Evolutionary conservation across 2,113 vertebrate genomes (phyloP).

Genomic region (Prochilodus magdalenae): DNA sequence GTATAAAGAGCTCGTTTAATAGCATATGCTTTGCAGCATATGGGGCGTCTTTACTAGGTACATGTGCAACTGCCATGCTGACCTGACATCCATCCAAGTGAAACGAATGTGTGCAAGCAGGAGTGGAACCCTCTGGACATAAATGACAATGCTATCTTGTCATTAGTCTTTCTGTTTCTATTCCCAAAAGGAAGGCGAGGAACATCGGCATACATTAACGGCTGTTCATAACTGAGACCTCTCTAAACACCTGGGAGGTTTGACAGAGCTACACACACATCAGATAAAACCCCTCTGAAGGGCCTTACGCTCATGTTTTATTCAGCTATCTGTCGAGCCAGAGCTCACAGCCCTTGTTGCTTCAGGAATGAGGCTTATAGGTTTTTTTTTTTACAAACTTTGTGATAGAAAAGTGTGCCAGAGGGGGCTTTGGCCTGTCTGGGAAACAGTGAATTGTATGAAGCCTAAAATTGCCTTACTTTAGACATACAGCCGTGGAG

Average conservation of each 20-base stretch:
- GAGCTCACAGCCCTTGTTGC: conserved; percentile 33
- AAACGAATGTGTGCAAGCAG: conserved; percentile 32
- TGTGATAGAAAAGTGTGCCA: conserved; percentile 10
- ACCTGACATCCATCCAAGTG: conserved; percentile 22
- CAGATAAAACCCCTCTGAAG: conserved; percentile 22
- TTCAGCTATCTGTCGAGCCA: conserved; percentile 39
- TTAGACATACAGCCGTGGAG: not conserved
- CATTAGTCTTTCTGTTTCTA: not conserved
- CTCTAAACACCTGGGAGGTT: conserved; percentile 17
- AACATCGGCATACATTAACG: conserved; percentile 9
- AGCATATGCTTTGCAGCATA: conserved; percentile 27
- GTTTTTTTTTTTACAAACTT: conserved; percentile 12
- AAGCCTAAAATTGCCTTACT: not conserved
- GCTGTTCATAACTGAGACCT: conserved; percentile 13
- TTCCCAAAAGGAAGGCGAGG: conserved; percentile 2
- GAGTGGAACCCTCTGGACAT: not conserved
- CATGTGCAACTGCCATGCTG: not conserved
- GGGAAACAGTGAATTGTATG: not conserved
- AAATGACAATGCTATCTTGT: conserved; percentile 6
- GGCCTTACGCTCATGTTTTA: conserved; percentile 36
- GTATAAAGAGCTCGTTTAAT: not conserved
- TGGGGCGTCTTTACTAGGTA: not conserved
- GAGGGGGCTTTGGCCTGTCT: not conserved
- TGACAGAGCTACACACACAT: conserved; percentile 3
- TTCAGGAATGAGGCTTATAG: not conserved